Conservation (phyloP, 2,113 vertebrate species). For the Climacteris rufus region DNA sequence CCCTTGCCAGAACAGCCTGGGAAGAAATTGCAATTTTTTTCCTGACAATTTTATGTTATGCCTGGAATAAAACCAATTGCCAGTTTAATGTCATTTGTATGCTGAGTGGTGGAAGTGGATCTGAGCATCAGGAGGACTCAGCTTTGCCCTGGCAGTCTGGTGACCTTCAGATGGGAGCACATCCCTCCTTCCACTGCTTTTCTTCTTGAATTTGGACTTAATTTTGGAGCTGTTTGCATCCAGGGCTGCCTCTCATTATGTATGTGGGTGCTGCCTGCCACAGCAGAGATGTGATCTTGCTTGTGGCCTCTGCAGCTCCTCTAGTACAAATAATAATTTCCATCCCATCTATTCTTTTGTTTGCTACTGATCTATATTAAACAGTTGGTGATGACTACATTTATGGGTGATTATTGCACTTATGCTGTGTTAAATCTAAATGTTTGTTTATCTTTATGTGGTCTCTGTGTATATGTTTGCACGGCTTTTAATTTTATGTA, state of each 20-base stretch:
- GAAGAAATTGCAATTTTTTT: background rate
- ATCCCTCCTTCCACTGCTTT: background rate
- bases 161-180: background rate
- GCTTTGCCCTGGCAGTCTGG: background rate
- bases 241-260: slow-evolving; percentile 14
- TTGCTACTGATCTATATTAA: slow-evolving; percentile 62
- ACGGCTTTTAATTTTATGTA: slow-evolving; percentile 45
- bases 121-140: background rate
- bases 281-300: background rate
- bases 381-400: slow-evolving; percentile 54
- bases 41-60: background rate
- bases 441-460: slow-evolving; percentile 61
- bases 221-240: background rate
- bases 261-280: background rate
- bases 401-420: slow-evolving; percentile 62
- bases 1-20: background rate
- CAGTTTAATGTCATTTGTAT: background rate
- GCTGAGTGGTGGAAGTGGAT: background rate
- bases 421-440: slow-evolving; percentile 43
- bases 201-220: background rate
- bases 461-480: slow-evolving; percentile 5
- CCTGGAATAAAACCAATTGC: background rate
- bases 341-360: slow-evolving; percentile 58
- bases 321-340: slow-evolving; percentile 61
- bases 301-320: slow-evolving; percentile 34